Base-by-base conservation (phyloP, 2,113 vertebrate species). In the Gymnobelideus leadbeateri region DNA sequence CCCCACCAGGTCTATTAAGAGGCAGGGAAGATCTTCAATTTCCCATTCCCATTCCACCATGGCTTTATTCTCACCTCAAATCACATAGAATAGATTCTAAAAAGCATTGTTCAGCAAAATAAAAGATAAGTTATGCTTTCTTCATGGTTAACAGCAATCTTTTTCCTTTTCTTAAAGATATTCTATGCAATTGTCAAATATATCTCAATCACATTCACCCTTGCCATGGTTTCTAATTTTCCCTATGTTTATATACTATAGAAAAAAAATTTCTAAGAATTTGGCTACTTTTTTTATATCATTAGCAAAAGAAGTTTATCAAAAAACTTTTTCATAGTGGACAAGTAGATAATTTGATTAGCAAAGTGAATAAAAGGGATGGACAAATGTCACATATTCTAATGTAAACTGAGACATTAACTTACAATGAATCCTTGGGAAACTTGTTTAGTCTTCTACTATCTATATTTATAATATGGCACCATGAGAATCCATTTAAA, bases 331-430 rank as follows among this genome's bases (percentile, higher is more conserved):
- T 93, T 43, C 21, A 49, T 96, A 19, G 37, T 28, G 0, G 54
- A 57, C 51, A 95, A 3, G 57, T 95, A 25, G 24, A 51, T 55
- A 7, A 68, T 25, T 94, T 51, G 54, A 1, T 91, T 46, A 91
- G 89, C 12, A 94, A 94, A 93, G 57, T 91, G 46, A 95, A 90
- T 10, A 94, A 94, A 95, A 90, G 31, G 61, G 3, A 96, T 47
- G 94, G 61, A 2, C 1, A 90, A 8, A 90, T 91, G 77, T 2
- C 84, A 77, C 28, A 21, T 43, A 49, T 93, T 50, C 23, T 55
- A 14, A 8, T 77, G 11, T 10, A 89, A 51, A 54, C 8, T 47
- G 49, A 92, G 23, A 12, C 92, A 19, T 92, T 54, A 8, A 4
- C 1, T 61, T 95, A 52, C 6, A 90, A 91, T 47, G 31, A 84